phyloP scores from a whole-genome alignment of 2,113 vertebrate species.

The Garra rufa region DNA sequence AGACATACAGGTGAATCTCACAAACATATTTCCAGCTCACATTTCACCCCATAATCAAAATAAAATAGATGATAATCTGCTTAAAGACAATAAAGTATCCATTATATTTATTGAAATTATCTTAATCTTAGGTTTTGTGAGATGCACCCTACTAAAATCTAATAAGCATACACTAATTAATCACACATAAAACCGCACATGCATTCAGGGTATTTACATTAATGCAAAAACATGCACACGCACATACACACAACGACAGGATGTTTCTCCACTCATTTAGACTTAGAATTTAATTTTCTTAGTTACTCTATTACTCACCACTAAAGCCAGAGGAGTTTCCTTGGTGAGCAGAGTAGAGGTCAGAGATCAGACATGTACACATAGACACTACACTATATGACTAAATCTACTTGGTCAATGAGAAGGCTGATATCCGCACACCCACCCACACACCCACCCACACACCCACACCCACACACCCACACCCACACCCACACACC shows the following conservation, averaged over 20 bases:
- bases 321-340: slow-evolving; percentile 55
- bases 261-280: not conserved
- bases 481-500: no score
- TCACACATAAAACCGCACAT: not conserved
- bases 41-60: not conserved
- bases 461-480: not conserved
- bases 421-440: not conserved
- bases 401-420: not conserved
- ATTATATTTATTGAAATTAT: not conserved
- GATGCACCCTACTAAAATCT: not conserved
- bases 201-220: not conserved
- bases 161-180: not conserved
- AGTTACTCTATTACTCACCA: slow-evolving; percentile 53
- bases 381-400: not conserved
- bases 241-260: slow-evolving; percentile 25
- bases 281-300: not conserved
- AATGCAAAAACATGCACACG: slow-evolving; percentile 17
- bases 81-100: not conserved
- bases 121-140: slow-evolving; percentile 2
- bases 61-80: not conserved
- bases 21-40: not conserved
- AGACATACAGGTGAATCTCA: not conserved
- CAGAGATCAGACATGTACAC: slow-evolving; percentile 18
- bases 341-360: slow-evolving; percentile 53
- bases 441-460: not conserved